phyloP scores from a whole-genome alignment of 2,797 vertebrate species.

The Mormyrus proboscirostris region DNA sequence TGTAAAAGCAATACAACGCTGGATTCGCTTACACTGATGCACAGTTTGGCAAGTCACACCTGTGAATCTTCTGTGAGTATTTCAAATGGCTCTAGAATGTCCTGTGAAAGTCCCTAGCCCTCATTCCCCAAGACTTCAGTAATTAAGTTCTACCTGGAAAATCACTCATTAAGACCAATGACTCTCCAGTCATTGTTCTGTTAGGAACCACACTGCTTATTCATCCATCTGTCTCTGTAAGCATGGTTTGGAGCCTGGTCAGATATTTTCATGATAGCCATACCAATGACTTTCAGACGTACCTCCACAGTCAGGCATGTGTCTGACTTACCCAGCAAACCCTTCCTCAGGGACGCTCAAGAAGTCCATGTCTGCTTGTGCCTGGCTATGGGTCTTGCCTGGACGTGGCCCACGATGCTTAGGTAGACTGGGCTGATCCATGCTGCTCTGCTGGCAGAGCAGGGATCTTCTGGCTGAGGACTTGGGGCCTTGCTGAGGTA shows the following conservation, averaged over 20 bases:
- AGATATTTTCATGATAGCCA: background rate
- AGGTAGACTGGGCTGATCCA: constrained; percentile 72
- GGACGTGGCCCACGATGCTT: constrained; percentile 39
- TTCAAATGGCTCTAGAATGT: background rate
- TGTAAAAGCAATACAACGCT: background rate
- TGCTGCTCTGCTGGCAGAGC: constrained; percentile 60
- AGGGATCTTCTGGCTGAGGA: constrained; percentile 47
- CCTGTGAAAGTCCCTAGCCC: background rate
- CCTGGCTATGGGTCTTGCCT: constrained; percentile 42
- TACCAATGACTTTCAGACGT: background rate
- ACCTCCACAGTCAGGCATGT: background rate
- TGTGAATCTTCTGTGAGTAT: background rate
- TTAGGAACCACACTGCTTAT: background rate
- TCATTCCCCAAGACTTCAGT: background rate
- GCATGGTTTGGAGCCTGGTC: background rate
- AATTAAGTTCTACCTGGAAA: background rate
- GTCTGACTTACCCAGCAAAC: constrained; percentile 63
- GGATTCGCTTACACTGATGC: background rate
- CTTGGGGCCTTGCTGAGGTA: constrained; percentile 7
- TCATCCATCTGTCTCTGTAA: background rate
- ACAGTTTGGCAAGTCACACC: background rate
- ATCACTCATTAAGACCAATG: background rate
- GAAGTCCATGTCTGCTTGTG: constrained; percentile 59
- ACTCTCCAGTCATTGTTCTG: background rate
- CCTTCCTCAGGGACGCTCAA: constrained; percentile 76